Evolutionary conservation across 2,797 vertebrate genomes (phyloP), one percentile per base, ranked within the genome.

Genomic region (Heterohyrax brucei): DNA sequence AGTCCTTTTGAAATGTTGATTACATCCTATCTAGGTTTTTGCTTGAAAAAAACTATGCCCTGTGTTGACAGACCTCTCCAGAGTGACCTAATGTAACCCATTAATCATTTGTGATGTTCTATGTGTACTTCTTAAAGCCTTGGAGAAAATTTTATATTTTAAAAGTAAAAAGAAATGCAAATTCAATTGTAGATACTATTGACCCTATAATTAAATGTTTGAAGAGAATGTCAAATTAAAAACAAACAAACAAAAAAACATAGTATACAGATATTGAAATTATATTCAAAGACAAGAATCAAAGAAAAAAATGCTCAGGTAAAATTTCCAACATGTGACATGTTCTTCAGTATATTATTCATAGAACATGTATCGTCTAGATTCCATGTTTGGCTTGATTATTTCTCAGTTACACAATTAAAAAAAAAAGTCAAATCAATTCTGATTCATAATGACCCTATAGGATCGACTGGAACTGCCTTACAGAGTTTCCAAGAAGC

Each of bases 1-100:
- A 86, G 19, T 83, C 7, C 28, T 72, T 95, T 68, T 62, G 76
- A 94, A 95, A 93, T 72, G 62, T 14, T 78, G 30, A 70, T 93
- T 39, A 87, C 44, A 85, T 78, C 68, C 21, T 89, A 21, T 76
- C 18, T 76, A 78, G 64, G 3, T 7, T 82, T 81, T 92, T 81
- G 56, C 22, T 82, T 39, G 39, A 24, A 53, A 75, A 50, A 24
- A 91, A 53, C 0, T 61, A 2, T n/a, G 10, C 21, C 19, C 18
- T 62, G 48, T 68, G 80, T 92, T 87, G 24, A 53, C 30, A 24
- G 62, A 81, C 13, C 70, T 90, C 3, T 16, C 50, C 21, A 78
- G n/a, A 78, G 3, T 64, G n/a, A 78, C 21, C 33, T 82, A 87
- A 0, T 66, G 10, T n/a, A 90, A 5, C 8, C 4, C 62, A 53